Base-by-base conservation (phyloP, 2,888 invertebrate genomes). In the Ephialtes manifestator region DNA sequence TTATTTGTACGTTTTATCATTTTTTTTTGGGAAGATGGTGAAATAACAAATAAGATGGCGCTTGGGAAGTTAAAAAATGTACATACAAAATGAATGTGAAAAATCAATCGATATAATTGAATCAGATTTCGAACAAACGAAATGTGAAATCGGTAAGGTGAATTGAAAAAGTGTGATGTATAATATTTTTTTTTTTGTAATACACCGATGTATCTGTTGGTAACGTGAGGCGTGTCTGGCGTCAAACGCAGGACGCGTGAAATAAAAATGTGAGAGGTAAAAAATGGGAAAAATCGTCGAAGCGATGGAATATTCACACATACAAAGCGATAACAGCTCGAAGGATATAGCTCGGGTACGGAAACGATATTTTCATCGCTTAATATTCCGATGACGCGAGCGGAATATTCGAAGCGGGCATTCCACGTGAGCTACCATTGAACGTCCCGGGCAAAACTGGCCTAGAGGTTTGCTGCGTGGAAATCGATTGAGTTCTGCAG, bases 341-440 rank as follows among this genome's bases (percentile, higher is more conserved):
- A 85, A 84, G 87, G 55, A 72, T 78, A 24, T 60, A 80, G 85
- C 72, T 70, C 85, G 85, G 85, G 85, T 87, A 71, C 88, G 88
- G 86, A 89, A 89, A 86, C 88, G 89, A 91, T 90, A 90, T 91
- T 90, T 89, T 87, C 89, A 79, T 88, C 88, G 90, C 87, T 91
- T 90, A 89, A 90, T 91, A 91, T 92, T 92, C 91, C 88, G 89
- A 89, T 89, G 90, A 90, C 88, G 90, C 88, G 87, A 84, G 87
- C 87, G 81, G 89, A 89, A 90, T 90, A 88, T 88, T 88, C 84
- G 84, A 89, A 83, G 86, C 76, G 85, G 80, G 77, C 80, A 68
- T 76, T 81, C 53, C 35, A 20, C 67, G 81, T 63, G 55, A 76
- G 55, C 51, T 72, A 39, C 53, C 53, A 70, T 55, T 43, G 46